Base-by-base conservation (phyloP, 2,888 invertebrate genomes). In the Plebejus anna region DNA sequence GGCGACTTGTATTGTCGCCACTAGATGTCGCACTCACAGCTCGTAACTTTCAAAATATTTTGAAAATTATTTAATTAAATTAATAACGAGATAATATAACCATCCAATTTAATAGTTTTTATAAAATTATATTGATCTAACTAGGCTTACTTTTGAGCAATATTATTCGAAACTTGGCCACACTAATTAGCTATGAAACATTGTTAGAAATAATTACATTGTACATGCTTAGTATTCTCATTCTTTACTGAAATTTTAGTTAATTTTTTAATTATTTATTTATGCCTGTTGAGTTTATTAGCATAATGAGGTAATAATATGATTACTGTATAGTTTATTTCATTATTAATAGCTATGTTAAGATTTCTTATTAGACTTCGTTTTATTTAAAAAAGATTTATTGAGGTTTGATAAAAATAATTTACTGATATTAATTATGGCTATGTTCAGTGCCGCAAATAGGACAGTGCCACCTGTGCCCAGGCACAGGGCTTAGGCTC, bases 21-120 rank as follows among this genome's bases (percentile, higher is more conserved):
- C 84, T 88, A 93, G 94, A 92, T 92, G 94, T 90, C 94, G 73
- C 32, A 51, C 2, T 2, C 16, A 16, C 32, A 5, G 16, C 32
- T 66, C 13, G 4, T 36, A 4, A 28, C 36, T 13, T 66, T 13
- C 5, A 66, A 66, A 66, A 66, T 66, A 13, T 22, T 9, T 28
- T 47, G 9, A 47, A 11, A 47, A 47, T 47, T 47, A 47, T 47
- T 47, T 47, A 47, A 47, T 47, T 47, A 2, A 9, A 9, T 7
- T 42, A 42, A 9, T 42, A 42, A 9, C 47, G 47, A 47, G 9
- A n/a, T n/a, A n/a, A 47, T 9, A 47, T 47, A 47, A 47, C 2
- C 47, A 47, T 47, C 9, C 47, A 47, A 47, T 47, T 47, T 9
- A 9, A 47, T 47, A 47, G 9, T 47, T 47, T 47, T 38, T 51